Evolutionary conservation across 2,888 invertebrate genomes (phyloP), one percentile per base, ranked within the genome.

Genomic region (Blera fallax): DNA sequence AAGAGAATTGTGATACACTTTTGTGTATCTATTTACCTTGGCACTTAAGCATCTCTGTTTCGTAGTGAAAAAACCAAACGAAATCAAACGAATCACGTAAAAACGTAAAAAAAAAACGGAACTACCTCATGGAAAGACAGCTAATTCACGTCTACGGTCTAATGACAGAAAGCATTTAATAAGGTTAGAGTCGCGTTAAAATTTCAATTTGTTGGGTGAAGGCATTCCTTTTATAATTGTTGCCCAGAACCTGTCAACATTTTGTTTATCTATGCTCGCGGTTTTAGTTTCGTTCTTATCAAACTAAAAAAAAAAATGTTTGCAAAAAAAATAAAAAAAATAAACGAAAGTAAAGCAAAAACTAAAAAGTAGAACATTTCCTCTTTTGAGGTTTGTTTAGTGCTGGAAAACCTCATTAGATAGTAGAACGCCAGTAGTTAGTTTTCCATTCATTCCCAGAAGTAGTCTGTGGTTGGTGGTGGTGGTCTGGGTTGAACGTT

Each of bases 391-490:
- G 70, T 79, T 79, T 5, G 52, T 67, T 73, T 78, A 67, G 78
- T 45, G 70, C 62, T 73, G 52, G 37, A 54, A 76, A 81, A 81
- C 81, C 85, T 81, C 81, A 77, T 85, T 81, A 85, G 81, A 80
- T 62, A 81, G 85, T 72, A 62, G 40, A 83, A 77, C 78, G 65
- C 16, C 58, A 78, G 64, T 65, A 81, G 81, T 81, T 72, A 77
- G 77, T 52, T 85, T 60, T 48, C 67, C 76, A 85, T 85, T 80
- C 76, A 76, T 85, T 27, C 34, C 43, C 48, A 60, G 60, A 16
- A 48, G 27, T 54, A 43, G 43, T 52, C 34, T 18, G 37, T 48
- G 37, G 18, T 60, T 50, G 52, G 48, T 32, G 69, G 52, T 64
- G 32, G 82, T 65, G 64, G 37, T 45, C 48, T 43, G 58, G 16